Conservation (phyloP, 2,113 vertebrate genomes). For the Gallinago jamesoni region DNA sequence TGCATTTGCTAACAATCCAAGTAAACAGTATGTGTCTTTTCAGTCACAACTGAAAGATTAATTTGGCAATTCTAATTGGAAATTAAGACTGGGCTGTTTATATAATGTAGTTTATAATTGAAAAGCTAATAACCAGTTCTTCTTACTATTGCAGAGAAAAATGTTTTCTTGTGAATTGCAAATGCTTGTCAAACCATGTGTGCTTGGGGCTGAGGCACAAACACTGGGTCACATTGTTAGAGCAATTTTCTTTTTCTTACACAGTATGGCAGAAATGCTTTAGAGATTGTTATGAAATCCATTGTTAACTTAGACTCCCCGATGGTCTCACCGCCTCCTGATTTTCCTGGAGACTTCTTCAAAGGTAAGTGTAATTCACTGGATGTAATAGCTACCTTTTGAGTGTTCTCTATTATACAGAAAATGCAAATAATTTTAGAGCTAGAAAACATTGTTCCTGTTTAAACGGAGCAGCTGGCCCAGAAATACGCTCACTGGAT, state of each 20-base stretch:
- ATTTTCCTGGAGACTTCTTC: conserved; percentile 97
- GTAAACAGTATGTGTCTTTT: background rate
- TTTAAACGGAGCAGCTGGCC: background rate
- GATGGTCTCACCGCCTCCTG: conserved; percentile 88
- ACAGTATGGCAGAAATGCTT: conserved; percentile 96
- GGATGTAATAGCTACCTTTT: background rate
- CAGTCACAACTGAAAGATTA: background rate
- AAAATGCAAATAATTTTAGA: background rate
- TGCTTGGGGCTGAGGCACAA: background rate
- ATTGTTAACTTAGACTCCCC: conserved; percentile 94
- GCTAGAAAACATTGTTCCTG: background rate
- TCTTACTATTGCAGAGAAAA: background rate
- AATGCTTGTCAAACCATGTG: background rate
- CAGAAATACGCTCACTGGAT: background rate
- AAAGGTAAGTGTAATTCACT: conserved; percentile 81
- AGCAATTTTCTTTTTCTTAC: background rate
- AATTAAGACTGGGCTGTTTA: background rate
- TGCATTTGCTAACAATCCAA: background rate
- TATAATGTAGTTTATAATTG: background rate
- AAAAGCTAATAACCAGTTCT: background rate
- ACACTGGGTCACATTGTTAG: background rate
- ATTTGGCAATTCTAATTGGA: background rate
- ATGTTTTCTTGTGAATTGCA: background rate
- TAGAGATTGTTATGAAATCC: conserved; percentile 99
- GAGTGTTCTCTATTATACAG: background rate